Evolutionary conservation across 2,113 vertebrate genomes (phyloP).

Genomic region (Actenoides hombroni): DNA sequence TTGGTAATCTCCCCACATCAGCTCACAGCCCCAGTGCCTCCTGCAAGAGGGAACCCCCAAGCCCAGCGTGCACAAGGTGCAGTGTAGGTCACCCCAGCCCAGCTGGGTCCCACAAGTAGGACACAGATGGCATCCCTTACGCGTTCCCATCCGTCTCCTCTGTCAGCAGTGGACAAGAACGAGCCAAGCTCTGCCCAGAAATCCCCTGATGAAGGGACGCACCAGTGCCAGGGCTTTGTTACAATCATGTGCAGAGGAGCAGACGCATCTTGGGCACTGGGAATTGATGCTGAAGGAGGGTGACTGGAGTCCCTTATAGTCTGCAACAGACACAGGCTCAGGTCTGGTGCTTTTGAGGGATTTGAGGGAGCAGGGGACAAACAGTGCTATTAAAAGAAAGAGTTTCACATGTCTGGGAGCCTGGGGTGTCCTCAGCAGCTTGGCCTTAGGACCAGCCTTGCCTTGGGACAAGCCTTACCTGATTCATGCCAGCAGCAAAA

Average conservation of each 20-base stretch:
- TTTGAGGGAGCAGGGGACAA: not conserved
- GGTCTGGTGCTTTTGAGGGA: not conserved
- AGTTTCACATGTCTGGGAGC: not conserved
- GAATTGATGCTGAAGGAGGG: not conserved
- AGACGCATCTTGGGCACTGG: rapidly evolving
- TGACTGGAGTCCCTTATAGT: not conserved
- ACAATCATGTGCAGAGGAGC: not conserved
- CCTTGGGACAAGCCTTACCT: not conserved
- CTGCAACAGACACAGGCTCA: not conserved
- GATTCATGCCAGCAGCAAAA: not conserved
- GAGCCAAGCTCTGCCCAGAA: not conserved
- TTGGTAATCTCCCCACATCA: not conserved
- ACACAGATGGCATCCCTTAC: constrained; percentile 40
- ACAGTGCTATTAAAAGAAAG: not conserved
- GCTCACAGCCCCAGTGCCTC: not conserved
- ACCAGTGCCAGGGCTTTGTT: not conserved
- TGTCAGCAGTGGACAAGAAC: not conserved
- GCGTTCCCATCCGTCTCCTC: not conserved
- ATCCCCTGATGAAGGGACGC: not conserved
- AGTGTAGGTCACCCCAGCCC: not conserved
- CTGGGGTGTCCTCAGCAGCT: not conserved
- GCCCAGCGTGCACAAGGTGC: not conserved
- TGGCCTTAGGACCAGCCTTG: not conserved
- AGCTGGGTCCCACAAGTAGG: not conserved
- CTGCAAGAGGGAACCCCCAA: not conserved